These are phyloP conservation scores for Pocota personata DNA, from an alignment of 2,888 invertebrate species.

Conservation along the genomic window DNA sequence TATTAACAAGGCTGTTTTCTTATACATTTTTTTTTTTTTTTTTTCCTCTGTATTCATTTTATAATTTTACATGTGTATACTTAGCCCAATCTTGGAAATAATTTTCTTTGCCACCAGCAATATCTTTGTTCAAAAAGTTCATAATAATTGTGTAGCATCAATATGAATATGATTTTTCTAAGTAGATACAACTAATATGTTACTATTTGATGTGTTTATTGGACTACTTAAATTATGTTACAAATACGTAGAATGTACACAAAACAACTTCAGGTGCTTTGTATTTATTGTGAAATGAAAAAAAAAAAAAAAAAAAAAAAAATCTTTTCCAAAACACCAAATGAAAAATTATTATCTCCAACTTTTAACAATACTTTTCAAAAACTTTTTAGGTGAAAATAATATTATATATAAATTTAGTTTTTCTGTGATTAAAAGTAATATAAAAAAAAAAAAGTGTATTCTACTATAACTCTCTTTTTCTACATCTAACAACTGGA, in stretches of 20 bases:
- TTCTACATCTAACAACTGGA: slow-evolving; percentile 69
- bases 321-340: slow-evolving; percentile 61
- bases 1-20: slow-evolving; percentile 67
- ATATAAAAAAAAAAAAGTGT: slow-evolving; percentile 74
- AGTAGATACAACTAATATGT: slow-evolving; percentile 60
- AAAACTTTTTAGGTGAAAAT: slow-evolving; percentile 59
- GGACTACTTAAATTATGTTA: slow-evolving; percentile 43
- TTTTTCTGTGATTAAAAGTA: slow-evolving; percentile 78
- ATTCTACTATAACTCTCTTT: slow-evolving; percentile 69
- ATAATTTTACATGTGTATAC: background rate
- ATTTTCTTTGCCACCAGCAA: slow-evolving; percentile 28
- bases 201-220: slow-evolving; percentile 56
- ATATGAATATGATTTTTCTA: slow-evolving; percentile 31
- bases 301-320: slow-evolving; percentile 30
- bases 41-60: background rate
- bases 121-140: slow-evolving; percentile 15
- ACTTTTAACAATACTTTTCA: slow-evolving; percentile 53
- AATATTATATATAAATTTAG: slow-evolving; percentile 63
- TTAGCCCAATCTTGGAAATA: slow-evolving; percentile 9
- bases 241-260: slow-evolving; percentile 67
- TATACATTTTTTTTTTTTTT: slow-evolving; percentile 15
- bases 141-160: slow-evolving; percentile 53
- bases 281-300: slow-evolving; percentile 63
- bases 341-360: slow-evolving; percentile 45
- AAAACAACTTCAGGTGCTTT: slow-evolving; percentile 70